phyloP scores from a whole-genome alignment of 2,797 vertebrate genomes.

The Poecilia wingei region DNA sequence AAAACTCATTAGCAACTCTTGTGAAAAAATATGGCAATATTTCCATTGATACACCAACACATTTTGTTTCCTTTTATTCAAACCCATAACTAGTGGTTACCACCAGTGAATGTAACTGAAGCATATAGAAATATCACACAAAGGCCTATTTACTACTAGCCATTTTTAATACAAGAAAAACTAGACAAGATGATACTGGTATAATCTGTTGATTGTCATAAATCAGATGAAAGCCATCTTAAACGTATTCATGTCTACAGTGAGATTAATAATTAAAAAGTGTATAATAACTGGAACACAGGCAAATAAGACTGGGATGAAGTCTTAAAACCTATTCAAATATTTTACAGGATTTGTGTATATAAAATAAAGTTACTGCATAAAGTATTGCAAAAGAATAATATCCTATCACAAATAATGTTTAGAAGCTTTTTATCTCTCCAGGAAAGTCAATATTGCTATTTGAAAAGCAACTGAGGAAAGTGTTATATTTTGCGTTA shows the following conservation, averaged over 20 bases:
- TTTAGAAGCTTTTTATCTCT: background rate
- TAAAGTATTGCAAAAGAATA: background rate
- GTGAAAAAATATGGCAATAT: background rate
- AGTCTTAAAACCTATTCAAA: background rate
- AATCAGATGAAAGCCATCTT: background rate
- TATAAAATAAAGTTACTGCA: background rate
- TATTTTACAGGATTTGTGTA: background rate
- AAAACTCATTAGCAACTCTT: background rate
- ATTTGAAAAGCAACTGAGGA: background rate
- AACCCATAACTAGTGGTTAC: background rate
- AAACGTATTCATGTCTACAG: background rate
- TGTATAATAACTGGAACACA: background rate
- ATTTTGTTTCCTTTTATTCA: background rate
- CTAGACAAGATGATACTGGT: background rate
- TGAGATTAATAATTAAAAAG: background rate
- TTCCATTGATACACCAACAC: background rate
- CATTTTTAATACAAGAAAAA: background rate
- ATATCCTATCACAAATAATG: background rate
- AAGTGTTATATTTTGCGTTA: slow-evolving; percentile 3
- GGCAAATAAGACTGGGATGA: background rate
- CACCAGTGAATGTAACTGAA: background rate
- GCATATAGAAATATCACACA: background rate
- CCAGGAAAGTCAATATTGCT: background rate
- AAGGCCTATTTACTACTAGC: background rate
- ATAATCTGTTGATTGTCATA: background rate